Base-by-base conservation (phyloP, 2,888 invertebrate genomes). In the Amphipoea oculea region DNA sequence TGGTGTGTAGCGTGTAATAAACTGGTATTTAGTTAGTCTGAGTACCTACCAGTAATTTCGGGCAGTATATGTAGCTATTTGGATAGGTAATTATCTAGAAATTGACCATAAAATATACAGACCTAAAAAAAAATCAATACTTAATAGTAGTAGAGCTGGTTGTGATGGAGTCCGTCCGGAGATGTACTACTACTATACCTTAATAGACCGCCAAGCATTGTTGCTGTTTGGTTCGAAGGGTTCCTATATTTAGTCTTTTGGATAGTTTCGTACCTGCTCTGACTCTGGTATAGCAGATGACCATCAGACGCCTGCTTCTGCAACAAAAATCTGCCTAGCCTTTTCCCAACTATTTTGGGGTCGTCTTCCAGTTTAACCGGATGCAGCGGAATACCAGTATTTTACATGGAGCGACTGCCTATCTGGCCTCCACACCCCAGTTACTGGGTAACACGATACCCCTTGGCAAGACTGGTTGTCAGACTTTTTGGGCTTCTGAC, bases 1-100 rank as follows among this genome's bases (percentile, higher is more conserved):
- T 72, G 60, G 4, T 12, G 0, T 36, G 14, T 60, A 29, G 20
- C 51, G 40, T 60, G 48, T 60, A 78, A 62, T 79, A 60, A 60
- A 79, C 60, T 62, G 12, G 12, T 36, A 68, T 45, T 80, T 80
- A 68, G 36, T 67, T 54, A 54, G 66, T 40, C 36, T 67, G 67
- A 76, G 60, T 70, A 66, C 60, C 45, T 70, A 66, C 60, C 45
- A 17, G 60, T 29, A 17, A 76, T 54, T 36, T 23, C n/a, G 23
- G 42, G 11, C 12, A 57, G 45, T 70, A 48, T 70, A 65, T 79
- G 6, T 11, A 40, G 23, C 45, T 45, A 48, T 79, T 70, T 57
- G 14, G 5, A 11, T 40, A 29, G 29, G 29, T 29, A 40, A 79
- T 54, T 36, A 63, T 6, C 42, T 51, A 45, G 11, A 42, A 42